Evolutionary conservation across 2,113 vertebrate species (phyloP).

Genomic region (Verasper variegatus): DNA sequence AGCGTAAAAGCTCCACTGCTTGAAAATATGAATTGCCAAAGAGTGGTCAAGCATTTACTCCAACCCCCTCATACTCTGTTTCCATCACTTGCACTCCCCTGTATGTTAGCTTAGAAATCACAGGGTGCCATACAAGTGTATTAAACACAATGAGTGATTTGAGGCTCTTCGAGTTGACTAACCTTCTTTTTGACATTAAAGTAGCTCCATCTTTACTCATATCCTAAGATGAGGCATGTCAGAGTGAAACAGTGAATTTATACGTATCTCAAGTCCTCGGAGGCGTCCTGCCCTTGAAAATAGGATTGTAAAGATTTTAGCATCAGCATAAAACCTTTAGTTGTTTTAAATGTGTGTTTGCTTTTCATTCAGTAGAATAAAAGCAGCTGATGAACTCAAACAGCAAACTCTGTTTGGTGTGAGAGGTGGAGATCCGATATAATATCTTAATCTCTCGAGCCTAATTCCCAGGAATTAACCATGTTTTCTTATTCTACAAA

Average conservation of each 20-base stretch:
- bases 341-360: neutral
- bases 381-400: neutral
- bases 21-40: neutral
- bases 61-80: neutral
- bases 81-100: neutral
- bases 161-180: too few relatives aligned
- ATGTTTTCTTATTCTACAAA: neutral
- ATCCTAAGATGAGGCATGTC: slow-evolving; percentile 24
- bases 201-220: slow-evolving; percentile 25
- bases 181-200: too few relatives aligned
- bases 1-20: slow-evolving; percentile 8
- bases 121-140: too few relatives aligned
- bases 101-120: too few relatives aligned
- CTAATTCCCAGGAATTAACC: neutral
- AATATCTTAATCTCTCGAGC: neutral
- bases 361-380: neutral
- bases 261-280: neutral
- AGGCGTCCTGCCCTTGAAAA: neutral
- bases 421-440: neutral
- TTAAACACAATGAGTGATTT: too few relatives aligned
- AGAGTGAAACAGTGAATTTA: slow-evolving; percentile 15
- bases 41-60: slow-evolving; percentile 3
- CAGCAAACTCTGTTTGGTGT: neutral
- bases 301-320: slow-evolving; percentile 3
- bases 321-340: neutral